Evolutionary conservation across 2,113 vertebrate genomes (phyloP), one percentile per base, ranked within the genome.

Genomic region (Mormyrus iriodes): DNA sequence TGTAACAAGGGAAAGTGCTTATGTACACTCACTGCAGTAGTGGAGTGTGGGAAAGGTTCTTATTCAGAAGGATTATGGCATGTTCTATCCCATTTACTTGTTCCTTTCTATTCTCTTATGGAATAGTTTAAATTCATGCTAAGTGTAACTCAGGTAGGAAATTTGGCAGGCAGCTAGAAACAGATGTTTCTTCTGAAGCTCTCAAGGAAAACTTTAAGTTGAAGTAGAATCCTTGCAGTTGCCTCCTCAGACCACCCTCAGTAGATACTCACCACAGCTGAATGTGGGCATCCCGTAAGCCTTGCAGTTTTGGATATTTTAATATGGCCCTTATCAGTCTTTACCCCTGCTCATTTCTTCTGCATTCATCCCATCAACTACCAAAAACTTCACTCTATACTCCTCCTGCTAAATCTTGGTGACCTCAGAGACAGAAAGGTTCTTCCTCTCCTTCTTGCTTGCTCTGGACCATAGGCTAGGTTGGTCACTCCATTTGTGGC

Each of bases 71-170:
- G n/a, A 27, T 27, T 10, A 65, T 27, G 24, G 58, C 9, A 9
- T 88, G 44, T 24, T 65, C 27, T 52, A 46, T 82, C 39, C 52
- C 31, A 21, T 79, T 42, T 79, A 12, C 24, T 42, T 79, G 73
- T 42, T 42, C 17, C 73, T 42, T 42, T 39, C 35, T 82, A 5
- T 82, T 42, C 35, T 39, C 39, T 17, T 44, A 42, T 65, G 55
- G 39, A 86, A 52, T 82, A 90, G 86, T 90, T 87, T 82, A 17
- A 76, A 87, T 87, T 87, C 82, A 88, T 90, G 85, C 69, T 88
- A 46, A 86, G 76, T 21, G 86, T 52, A 88, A 88, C 19, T 87
- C 27, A 87, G 73, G 89, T 55, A 90, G 86, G 83, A 51, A 48
- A 88, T 82, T 53, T 87, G 85, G 65, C 89, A 73, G 31, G 35